These are phyloP conservation scores for Drosophila austrosaltans DNA, from an alignment of 2,888 invertebrate genomes.

Conservation along the genomic window DNA sequence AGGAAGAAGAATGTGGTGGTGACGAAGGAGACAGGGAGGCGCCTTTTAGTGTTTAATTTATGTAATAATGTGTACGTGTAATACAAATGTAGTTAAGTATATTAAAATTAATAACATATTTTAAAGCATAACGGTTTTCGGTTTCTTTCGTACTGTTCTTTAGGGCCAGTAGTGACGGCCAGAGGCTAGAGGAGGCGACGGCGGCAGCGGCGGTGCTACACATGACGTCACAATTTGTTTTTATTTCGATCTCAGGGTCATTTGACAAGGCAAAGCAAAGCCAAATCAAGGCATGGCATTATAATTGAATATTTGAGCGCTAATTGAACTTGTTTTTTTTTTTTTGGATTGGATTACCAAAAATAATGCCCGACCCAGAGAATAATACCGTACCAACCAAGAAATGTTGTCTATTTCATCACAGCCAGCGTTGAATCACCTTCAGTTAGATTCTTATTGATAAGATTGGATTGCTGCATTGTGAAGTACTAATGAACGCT, in stretches of 20 bases:
- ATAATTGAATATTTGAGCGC: conserved; percentile 52
- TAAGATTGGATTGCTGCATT: conserved; percentile 3
- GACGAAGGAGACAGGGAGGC: background rate
- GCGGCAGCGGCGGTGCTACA: background rate
- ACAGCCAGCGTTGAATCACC: conserved; percentile 13
- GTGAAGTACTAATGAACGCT: background rate
- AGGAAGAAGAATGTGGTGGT: background rate
- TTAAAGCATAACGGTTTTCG: conserved; percentile 25
- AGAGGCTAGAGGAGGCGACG: conserved; percentile 1
- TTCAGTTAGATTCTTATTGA: conserved; percentile 27
- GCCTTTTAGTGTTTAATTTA: conserved; percentile 40
- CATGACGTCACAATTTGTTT: conserved; percentile 8
- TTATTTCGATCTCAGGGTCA: conserved; percentile 35
- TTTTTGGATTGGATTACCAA: conserved; percentile 12
- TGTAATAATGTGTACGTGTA: conserved; percentile 65
- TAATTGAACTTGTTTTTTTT: conserved; percentile 42
- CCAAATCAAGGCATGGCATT: conserved; percentile 50
- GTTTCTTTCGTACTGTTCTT: conserved; percentile 26
- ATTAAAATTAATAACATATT: conserved; percentile 54
- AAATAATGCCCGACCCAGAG: conserved; percentile 22
- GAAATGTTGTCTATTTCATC: conserved; percentile 22
- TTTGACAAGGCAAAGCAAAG: conserved; percentile 22
- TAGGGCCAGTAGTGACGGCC: background rate
- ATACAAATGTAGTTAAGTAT: conserved; percentile 47
- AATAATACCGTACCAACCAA: conserved; percentile 13